phyloP scores from a whole-genome alignment of 2,888 invertebrate species.

The Idaea straminata region DNA sequence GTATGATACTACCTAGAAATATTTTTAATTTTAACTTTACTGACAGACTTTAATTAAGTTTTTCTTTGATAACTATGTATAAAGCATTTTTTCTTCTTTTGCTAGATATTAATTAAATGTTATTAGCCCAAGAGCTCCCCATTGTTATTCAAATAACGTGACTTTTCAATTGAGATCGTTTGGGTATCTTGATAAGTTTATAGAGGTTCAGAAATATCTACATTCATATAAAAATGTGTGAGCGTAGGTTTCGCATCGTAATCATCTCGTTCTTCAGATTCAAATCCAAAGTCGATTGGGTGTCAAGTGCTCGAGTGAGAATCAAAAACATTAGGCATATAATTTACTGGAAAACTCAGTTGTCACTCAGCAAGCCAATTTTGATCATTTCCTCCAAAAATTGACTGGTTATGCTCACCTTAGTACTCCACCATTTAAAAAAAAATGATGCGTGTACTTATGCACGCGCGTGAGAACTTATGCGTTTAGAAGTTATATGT shows the following conservation, averaged over 20 bases:
- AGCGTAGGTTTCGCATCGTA: not conserved
- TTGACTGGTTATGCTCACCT: no score
- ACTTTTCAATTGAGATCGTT: no score
- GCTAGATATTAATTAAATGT: not conserved
- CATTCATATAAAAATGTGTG: not conserved
- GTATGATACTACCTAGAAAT: not conserved
- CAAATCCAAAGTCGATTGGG: slow-evolving; percentile 11
- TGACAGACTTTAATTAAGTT: not conserved
- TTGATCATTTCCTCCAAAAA: no score
- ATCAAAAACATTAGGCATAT: slow-evolving; percentile 33
- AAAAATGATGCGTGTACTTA: no score
- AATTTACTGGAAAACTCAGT: no score
- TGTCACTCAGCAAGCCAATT: no score
- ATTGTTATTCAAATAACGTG: no score
- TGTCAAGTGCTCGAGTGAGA: slow-evolving; percentile 23
- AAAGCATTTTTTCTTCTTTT: not conserved
- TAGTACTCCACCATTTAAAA: no score
- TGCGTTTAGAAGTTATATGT: no score
- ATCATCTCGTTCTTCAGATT: slow-evolving; percentile 8
- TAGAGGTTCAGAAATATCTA: not conserved
- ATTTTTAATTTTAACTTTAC: not conserved
- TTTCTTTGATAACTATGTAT: not conserved
- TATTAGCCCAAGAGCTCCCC: no score
- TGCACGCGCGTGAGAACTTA: no score
- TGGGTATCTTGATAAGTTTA: not conserved